Percentiles rank a stretch among this genome's conserved stretches.
phyloP scores from a whole-genome alignment of 2,888 invertebrate genomes.

The Euphydryas editha region DNA sequence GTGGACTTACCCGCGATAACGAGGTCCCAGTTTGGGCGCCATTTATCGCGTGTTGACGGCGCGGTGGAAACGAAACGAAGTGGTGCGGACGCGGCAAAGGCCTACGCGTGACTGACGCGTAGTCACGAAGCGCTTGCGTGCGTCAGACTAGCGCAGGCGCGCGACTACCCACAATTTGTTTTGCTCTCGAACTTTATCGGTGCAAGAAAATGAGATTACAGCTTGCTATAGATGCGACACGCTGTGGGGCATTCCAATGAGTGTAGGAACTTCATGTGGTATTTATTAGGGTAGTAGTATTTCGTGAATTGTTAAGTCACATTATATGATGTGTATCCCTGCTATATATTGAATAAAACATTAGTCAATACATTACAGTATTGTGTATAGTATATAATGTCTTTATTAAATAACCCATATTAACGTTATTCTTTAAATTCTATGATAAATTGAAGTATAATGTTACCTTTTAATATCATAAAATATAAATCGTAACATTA shows the following conservation, averaged over 20 bases:
- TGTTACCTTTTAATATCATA: too few species aligned
- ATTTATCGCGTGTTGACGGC: constrained; percentile 73
- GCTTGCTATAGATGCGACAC: constrained; percentile 65
- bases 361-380: too few species aligned
- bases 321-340: not conserved
- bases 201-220: constrained; percentile 72
- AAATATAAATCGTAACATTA: too few species aligned
- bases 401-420: too few species aligned
- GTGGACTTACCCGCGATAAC: constrained; percentile 73
- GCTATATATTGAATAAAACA: not conserved
- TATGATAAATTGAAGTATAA: too few species aligned
- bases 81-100: constrained; percentile 60
- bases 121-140: constrained; percentile 61
- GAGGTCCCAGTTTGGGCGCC: constrained; percentile 76
- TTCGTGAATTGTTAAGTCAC: constrained; percentile 22
- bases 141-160: constrained; percentile 67
- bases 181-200: constrained; percentile 63
- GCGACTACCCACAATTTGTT: constrained; percentile 68
- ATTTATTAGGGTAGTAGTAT: constrained; percentile 50
- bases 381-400: too few species aligned
- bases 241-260: constrained; percentile 67
- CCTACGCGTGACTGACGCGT: constrained; percentile 73
- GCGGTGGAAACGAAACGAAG: constrained; percentile 50
- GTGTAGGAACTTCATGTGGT: constrained; percentile 55
- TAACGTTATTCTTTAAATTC: too few species aligned